These are phyloP conservation scores for Pachyramphus minor DNA, from an alignment of 2,113 vertebrate species.

Conservation along the genomic window DNA sequence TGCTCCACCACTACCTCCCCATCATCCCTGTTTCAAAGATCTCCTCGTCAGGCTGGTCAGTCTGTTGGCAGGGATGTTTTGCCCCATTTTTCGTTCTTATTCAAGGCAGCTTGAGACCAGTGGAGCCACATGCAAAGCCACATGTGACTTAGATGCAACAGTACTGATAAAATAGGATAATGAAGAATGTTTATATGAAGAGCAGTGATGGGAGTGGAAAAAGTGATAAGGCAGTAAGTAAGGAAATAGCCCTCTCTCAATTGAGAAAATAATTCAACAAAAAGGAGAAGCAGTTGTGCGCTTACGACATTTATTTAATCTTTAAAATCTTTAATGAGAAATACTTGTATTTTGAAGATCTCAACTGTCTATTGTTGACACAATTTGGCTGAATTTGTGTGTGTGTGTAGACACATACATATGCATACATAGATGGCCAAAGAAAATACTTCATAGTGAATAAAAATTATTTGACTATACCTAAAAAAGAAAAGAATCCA, in stretches of 20 bases:
- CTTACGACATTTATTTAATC: background rate
- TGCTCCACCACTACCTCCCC: background rate
- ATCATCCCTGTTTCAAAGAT: background rate
- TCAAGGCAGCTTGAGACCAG: background rate
- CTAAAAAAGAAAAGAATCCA: background rate
- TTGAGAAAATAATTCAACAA: background rate
- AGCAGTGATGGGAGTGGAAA: background rate
- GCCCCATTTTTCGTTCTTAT: background rate
- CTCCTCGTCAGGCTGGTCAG: background rate
- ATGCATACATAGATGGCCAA: background rate
- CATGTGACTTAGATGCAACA: background rate
- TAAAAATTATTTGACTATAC: background rate
- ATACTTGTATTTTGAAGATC: background rate
- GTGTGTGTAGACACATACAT: background rate
- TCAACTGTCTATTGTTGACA: background rate
- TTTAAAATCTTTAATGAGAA: background rate
- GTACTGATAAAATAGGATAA: background rate
- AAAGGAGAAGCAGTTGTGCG: background rate
- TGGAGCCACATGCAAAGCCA: background rate
- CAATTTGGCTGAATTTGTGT: background rate
- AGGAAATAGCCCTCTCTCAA: background rate
- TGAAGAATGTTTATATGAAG: background rate
- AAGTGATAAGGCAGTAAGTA: background rate
- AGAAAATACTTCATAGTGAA: background rate
- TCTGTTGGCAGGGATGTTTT: background rate